Evolutionary conservation across 2,888 invertebrate species (phyloP).

Genomic region (Thymelicus sylvestris): DNA sequence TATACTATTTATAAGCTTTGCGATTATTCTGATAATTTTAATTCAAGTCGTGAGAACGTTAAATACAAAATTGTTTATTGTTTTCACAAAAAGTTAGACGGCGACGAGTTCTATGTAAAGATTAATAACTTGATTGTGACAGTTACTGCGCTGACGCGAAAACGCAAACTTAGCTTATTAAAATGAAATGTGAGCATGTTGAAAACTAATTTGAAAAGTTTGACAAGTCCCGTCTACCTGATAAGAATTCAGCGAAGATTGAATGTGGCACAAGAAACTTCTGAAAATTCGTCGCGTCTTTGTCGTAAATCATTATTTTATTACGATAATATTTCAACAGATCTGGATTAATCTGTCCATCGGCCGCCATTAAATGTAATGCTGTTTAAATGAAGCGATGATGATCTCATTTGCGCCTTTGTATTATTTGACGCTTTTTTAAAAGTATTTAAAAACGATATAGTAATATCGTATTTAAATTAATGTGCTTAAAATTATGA

Average conservation of each 20-base stretch:
- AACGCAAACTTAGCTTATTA: slow-evolving; percentile 34
- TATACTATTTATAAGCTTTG: slow-evolving; percentile 24
- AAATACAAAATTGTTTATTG: slow-evolving; percentile 33
- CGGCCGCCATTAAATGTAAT: slow-evolving; percentile 26
- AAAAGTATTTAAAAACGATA: no score
- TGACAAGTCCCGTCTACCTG: slow-evolving; percentile 70
- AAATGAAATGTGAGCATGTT: slow-evolving; percentile 53
- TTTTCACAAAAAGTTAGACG: slow-evolving; percentile 30
- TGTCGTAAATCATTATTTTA: slow-evolving; percentile 37
- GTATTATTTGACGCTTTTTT: slow-evolving; percentile 12
- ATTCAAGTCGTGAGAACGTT: slow-evolving; percentile 30
- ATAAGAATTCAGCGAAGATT: slow-evolving; percentile 67
- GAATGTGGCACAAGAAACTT: slow-evolving; percentile 69
- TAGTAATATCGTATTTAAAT: no score
- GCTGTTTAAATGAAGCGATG: slow-evolving; percentile 28
- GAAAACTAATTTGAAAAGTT: slow-evolving; percentile 74
- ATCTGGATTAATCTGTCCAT: slow-evolving; percentile 24
- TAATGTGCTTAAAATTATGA: background rate
- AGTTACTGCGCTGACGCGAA: slow-evolving; percentile 26
- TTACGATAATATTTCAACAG: slow-evolving; percentile 33
- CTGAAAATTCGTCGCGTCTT: slow-evolving; percentile 33
- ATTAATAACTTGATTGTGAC: slow-evolving; percentile 32
- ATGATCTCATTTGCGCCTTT: slow-evolving; percentile 26
- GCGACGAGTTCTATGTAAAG: slow-evolving; percentile 12
- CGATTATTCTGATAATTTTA: slow-evolving; percentile 15